These are phyloP conservation scores for Lacanobia wlatinum DNA, from an alignment of 2,888 invertebrate genomes.

Conservation along the genomic window DNA sequence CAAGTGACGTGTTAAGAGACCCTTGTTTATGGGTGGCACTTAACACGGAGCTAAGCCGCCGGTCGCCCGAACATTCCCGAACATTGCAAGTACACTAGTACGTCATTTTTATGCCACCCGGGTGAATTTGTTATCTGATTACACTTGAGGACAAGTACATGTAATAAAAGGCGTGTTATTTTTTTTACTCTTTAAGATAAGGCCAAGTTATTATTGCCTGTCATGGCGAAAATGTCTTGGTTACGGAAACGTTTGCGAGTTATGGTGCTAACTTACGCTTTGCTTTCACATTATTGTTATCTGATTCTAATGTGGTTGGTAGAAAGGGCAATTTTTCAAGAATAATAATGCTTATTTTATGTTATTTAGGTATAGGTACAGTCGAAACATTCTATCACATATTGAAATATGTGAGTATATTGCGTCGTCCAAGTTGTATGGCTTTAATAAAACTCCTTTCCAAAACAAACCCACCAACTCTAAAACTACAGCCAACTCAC, in stretches of 20 bases:
- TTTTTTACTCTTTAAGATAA: constrained; percentile 48
- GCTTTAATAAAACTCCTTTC: not conserved
- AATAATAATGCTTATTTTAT: too few species aligned
- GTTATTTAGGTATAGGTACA: not conserved
- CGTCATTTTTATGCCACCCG: constrained; percentile 77
- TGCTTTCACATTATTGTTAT: constrained; percentile 18
- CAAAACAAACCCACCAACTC: not conserved
- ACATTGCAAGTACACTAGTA: constrained; percentile 66
- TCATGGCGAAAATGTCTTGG: constrained; percentile 6
- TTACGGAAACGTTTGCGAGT: constrained; percentile 2
- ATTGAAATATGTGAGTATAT: not conserved
- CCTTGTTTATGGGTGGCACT: constrained; percentile 83
- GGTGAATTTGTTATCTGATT: constrained; percentile 81
- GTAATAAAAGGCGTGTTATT: constrained; percentile 74
- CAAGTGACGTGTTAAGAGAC: constrained; percentile 79
- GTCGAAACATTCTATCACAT: not conserved
- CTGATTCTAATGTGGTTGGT: constrained; percentile 4
- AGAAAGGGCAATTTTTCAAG: too few species aligned
- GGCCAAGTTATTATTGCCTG: constrained; percentile 22
- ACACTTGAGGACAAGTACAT: constrained; percentile 71
- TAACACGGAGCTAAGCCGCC: constrained; percentile 79
- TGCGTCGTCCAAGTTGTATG: too few species aligned
- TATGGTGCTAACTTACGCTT: constrained; percentile 13
- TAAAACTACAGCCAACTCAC: constrained; percentile 8
- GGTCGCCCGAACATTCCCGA: constrained; percentile 60